Percentiles rank a stretch among this genome's conserved stretches.
Conservation (phyloP, 2,113 vertebrate genomes). For the Saccopteryx bilineata region DNA sequence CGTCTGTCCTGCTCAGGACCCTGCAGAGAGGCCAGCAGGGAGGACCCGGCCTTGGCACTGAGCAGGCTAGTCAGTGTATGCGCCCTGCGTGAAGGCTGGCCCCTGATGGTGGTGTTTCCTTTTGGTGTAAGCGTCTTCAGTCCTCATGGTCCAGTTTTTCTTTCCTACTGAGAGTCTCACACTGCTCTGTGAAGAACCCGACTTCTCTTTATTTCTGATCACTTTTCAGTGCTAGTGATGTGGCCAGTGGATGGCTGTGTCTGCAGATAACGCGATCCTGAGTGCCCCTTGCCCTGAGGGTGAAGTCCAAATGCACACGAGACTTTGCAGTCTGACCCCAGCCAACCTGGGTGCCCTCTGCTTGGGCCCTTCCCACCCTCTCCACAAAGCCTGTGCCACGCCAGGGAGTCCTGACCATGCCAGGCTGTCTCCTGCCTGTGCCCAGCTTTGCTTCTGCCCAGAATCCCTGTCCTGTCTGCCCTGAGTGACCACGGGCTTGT, state of each 20-base stretch:
- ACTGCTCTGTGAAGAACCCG: neutral
- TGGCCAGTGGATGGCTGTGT: neutral
- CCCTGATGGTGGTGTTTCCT: neutral
- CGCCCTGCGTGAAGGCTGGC: neutral
- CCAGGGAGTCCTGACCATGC: too few species aligned
- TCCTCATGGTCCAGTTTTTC: neutral
- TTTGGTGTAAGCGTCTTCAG: neutral
- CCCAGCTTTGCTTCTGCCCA: neutral
- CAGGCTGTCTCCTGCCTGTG: neutral
- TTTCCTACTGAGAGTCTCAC: neutral
- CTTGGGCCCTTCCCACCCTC: neutral
- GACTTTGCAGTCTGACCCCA: conserved; percentile 36
- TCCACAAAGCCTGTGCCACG: neutral
- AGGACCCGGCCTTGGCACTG: neutral
- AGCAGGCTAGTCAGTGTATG: neutral
- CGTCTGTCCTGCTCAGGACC: neutral
- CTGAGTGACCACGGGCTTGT: neutral
- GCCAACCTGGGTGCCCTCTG: neutral
- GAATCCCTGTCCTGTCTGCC: neutral
- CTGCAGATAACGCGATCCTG: neutral
- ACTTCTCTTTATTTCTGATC: neutral
- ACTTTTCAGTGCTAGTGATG: neutral
- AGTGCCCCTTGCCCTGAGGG: conserved; percentile 41
- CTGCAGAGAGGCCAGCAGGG: neutral
- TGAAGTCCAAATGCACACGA: neutral